These are phyloP conservation scores for Dipodomys ordii DNA, from an alignment of 2,113 vertebrate genomes.

Conservation along the genomic window DNA sequence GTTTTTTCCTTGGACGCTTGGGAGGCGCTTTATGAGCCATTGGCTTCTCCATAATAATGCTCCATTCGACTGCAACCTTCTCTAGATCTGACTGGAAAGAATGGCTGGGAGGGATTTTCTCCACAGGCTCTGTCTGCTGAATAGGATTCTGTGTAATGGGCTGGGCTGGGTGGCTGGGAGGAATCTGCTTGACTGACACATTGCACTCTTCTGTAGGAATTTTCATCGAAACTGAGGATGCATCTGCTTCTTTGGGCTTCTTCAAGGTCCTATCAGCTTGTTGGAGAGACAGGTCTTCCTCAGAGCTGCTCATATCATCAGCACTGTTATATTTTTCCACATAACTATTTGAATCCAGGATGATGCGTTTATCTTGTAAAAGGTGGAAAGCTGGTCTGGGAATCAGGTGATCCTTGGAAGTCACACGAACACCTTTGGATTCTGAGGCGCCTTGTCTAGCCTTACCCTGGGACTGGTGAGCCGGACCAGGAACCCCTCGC, in stretches of 20 bases:
- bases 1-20: background rate
- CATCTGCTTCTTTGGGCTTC: background rate
- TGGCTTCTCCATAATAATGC: background rate
- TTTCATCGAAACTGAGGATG: background rate
- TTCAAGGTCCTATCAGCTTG: background rate
- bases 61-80: background rate
- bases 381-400: background rate
- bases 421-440: constrained; percentile 15
- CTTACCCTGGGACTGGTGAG: background rate
- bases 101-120: background rate
- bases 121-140: background rate
- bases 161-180: background rate
- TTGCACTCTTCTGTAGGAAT: background rate
- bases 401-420: background rate
- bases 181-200: background rate
- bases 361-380: background rate
- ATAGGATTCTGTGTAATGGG: background rate
- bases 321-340: background rate
- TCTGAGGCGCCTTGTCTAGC: constrained; percentile 56
- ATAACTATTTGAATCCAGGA: background rate
- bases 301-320: background rate
- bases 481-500: background rate
- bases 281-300: background rate
- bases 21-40: background rate
- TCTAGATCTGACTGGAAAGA: background rate